Conservation (phyloP, 64 coral and sea anemone genomes). For the Pocillopora verrucosa region DNA sequence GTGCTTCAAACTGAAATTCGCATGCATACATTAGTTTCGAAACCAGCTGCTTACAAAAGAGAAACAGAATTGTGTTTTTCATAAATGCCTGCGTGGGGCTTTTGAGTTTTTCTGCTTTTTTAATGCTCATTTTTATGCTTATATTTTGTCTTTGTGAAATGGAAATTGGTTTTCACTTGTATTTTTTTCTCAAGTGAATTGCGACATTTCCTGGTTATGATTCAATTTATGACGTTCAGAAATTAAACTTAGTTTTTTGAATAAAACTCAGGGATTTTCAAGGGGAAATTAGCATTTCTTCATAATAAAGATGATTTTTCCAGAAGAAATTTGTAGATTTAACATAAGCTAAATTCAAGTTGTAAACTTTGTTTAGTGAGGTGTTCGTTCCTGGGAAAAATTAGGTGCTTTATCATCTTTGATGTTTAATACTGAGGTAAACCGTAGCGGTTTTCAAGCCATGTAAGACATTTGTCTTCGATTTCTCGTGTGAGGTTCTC, state of each 20-base stretch:
- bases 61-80: background rate
- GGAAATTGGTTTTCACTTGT: background rate
- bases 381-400: background rate
- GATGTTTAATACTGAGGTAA: background rate
- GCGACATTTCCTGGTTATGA: background rate
- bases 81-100: background rate
- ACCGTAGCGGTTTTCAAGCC: slow-evolving; percentile 28
- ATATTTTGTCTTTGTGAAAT: background rate
- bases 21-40: background rate
- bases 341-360: background rate
- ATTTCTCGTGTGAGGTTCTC: slow-evolving; percentile 22
- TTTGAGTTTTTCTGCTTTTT: background rate
- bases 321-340: background rate
- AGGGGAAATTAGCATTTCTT: slow-evolving; percentile 16
- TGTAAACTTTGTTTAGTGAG: background rate
- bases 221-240: background rate
- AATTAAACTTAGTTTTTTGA: background rate
- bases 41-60: slow-evolving; percentile 7
- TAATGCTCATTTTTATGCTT: background rate
- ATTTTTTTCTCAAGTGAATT: background rate
- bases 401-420: background rate
- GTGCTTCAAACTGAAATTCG: background rate
- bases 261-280: background rate
- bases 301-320: background rate
- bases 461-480: slow-evolving; percentile 25